A percentile compares a stretch with the other conserved stretches of the same genome.
Evolutionary conservation across 2,888 invertebrate species (phyloP).

Genomic region (Euphydryas editha): DNA sequence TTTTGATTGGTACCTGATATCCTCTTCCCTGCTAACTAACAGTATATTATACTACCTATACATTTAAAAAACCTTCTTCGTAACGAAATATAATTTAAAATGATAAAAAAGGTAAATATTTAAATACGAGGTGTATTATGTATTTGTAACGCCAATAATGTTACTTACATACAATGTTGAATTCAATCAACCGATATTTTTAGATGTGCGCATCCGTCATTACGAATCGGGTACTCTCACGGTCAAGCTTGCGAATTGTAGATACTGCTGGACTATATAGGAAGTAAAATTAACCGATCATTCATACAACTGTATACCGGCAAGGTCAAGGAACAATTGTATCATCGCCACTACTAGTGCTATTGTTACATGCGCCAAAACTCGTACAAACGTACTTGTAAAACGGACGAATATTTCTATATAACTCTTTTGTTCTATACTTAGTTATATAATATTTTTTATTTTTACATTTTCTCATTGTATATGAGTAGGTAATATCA

Average conservation of each 20-base stretch:
- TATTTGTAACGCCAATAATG: conserved; percentile 9
- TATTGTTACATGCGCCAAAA: conserved; percentile 20
- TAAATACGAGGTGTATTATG: not conserved
- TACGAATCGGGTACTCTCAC: conserved; percentile 30
- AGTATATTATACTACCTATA: too few relatives aligned
- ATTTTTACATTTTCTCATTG: too few relatives aligned
- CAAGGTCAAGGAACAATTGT: conserved; percentile 41
- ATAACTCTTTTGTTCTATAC: too few relatives aligned
- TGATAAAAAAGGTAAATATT: not conserved
- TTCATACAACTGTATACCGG: conserved; percentile 30
- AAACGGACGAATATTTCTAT: too few relatives aligned
- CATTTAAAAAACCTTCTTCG: too few relatives aligned
- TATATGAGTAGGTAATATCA: too few relatives aligned
- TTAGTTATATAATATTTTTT: too few relatives aligned
- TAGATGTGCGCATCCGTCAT: conserved; percentile 32
- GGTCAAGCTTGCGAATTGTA: conserved; percentile 29
- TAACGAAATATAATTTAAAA: not conserved
- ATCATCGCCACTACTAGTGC: conserved; percentile 24
- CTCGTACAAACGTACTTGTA: not conserved
- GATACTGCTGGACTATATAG: conserved; percentile 32
- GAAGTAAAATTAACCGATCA: conserved; percentile 41
- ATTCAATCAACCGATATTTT: conserved; percentile 28
- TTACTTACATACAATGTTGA: not conserved
- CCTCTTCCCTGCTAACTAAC: too few relatives aligned
- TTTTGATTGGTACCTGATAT: too few relatives aligned